Evolutionary conservation across 1,140 invertebrate species (phyloP), one percentile per base, ranked within the genome.

Genomic region (Amphibalanus amphitrite): DNA sequence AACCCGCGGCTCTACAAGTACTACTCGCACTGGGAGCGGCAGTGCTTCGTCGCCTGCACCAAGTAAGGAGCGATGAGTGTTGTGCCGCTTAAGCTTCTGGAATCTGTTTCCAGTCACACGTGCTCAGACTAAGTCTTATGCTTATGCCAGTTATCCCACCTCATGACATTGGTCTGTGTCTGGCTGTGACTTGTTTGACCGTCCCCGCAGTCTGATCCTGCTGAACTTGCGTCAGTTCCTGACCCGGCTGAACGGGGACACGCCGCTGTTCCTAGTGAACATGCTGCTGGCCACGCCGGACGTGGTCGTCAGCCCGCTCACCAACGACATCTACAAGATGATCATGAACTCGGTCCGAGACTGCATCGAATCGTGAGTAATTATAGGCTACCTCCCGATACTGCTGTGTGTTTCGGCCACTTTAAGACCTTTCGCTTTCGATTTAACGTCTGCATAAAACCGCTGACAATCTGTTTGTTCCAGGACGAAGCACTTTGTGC

Each of bases 201-300:
- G 47, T 59, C 20, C 20, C 1, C 3, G 10, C 47, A 59, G 47
- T 59, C 82, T 88, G 73, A 85, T 87, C 0, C 76, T 87, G 25
- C 82, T 83, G 69, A 94, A 93, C 78, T 78, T 95, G 29, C 83
- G 88, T 73, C 77, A 81, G 28, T 90, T 92, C 76, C 85, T 88
- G 69, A 77, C 81, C n/a, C 81, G 83, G 23, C 76, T 95, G 20
- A 81, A 82, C 1, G 79, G 80, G 0, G 82, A 83, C 0, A 82
- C 82, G 29, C 83, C 89, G 0, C 77, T 92, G 68, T 95, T 94
- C 78, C 84, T 90, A 82, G 85, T 94, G 0, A 87, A 92, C 73
- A 87, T 87, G 0, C 78, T 88, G 3, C 80, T 95, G 3, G 82
- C 86, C 0, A 82, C 85, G 13, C 88, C 89, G 0, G 89, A 92